Conservation (phyloP, 2,113 vertebrate genomes). For the Aphyosemion australe region DNA sequence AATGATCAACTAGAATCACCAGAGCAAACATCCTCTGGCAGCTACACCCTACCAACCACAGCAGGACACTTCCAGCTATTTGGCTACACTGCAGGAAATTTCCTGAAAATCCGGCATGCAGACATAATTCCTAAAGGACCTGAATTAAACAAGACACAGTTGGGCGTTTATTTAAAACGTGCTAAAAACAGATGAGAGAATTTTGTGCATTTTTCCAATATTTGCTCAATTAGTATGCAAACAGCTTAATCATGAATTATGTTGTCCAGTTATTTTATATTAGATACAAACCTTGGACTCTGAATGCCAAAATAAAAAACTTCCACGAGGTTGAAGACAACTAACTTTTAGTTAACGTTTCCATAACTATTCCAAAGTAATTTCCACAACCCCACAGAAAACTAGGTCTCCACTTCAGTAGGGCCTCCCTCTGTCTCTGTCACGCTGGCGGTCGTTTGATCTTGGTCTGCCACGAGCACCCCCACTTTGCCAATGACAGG, state of each 20-base stretch:
- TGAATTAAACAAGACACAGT: neutral
- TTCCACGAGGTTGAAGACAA: neutral
- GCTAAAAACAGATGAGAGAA: too few species aligned
- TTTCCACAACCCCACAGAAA: constrained; percentile 20
- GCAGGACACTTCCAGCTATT: neutral
- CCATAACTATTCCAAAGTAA: constrained; percentile 14
- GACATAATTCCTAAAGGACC: neutral
- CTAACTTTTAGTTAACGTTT: neutral
- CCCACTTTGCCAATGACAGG: constrained; percentile 37
- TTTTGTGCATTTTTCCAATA: too few species aligned
- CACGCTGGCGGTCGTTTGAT: constrained; percentile 36
- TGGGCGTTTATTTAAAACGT: neutral
- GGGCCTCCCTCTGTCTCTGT: constrained; percentile 31
- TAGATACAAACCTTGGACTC: neutral
- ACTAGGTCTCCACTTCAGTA: constrained; percentile 27
- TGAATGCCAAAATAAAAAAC: neutral
- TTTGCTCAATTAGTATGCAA: too few species aligned
- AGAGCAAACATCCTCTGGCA: neutral
- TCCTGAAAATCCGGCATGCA: too few species aligned
- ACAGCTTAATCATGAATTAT: neutral
- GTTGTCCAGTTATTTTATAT: neutral
- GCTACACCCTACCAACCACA: too few species aligned
- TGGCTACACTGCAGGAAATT: neutral
- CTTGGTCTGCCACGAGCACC: constrained; percentile 7
- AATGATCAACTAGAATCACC: neutral